phyloP scores from a whole-genome alignment of 2,888 invertebrate species.

The Drosophila siamana region DNA sequence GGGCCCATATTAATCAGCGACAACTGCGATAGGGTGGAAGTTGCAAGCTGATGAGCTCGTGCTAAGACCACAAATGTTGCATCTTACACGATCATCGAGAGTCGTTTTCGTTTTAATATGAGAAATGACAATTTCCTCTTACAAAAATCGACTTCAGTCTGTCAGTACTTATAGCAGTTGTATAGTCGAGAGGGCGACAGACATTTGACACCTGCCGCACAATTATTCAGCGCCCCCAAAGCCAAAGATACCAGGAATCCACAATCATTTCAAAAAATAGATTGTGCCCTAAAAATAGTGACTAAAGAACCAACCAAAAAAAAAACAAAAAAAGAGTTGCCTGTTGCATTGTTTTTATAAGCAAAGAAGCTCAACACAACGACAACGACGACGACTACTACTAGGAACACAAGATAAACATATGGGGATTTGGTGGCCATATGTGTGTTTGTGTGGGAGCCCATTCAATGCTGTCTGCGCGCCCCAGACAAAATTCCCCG shows the following conservation, averaged over 20 bases:
- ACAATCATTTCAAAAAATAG: slow-evolving; percentile 28
- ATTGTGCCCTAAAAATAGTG: slow-evolving; percentile 60
- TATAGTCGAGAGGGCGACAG: slow-evolving; percentile 28
- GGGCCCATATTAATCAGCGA: slow-evolving; percentile 66
- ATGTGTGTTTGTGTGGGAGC: slow-evolving; percentile 55
- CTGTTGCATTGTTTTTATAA: slow-evolving; percentile 57
- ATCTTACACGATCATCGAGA: slow-evolving; percentile 67
- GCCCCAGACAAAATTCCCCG: slow-evolving; percentile 27
- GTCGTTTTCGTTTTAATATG: slow-evolving; percentile 55
- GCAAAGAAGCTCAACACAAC: slow-evolving; percentile 29
- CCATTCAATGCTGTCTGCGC: slow-evolving; percentile 5
- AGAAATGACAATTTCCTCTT: slow-evolving; percentile 69
- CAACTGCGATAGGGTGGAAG: slow-evolving; percentile 45
- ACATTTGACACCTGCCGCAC: slow-evolving; percentile 79
- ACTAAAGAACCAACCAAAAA: slow-evolving; percentile 50
- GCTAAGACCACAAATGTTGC: slow-evolving; percentile 73
- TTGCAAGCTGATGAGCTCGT: slow-evolving; percentile 37
- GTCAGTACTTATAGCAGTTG: slow-evolving; percentile 40
- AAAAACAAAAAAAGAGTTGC: slow-evolving; percentile 32
- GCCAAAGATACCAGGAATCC: slow-evolving; percentile 61
- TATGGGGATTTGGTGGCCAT: slow-evolving; percentile 52
- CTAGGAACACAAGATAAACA: slow-evolving; percentile 45
- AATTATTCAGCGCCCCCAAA: slow-evolving; percentile 73
- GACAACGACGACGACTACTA: too few relatives aligned
- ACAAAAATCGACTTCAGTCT: slow-evolving; percentile 35